Conservation (phyloP, 2,113 vertebrate genomes). For the Alectura lathami region DNA sequence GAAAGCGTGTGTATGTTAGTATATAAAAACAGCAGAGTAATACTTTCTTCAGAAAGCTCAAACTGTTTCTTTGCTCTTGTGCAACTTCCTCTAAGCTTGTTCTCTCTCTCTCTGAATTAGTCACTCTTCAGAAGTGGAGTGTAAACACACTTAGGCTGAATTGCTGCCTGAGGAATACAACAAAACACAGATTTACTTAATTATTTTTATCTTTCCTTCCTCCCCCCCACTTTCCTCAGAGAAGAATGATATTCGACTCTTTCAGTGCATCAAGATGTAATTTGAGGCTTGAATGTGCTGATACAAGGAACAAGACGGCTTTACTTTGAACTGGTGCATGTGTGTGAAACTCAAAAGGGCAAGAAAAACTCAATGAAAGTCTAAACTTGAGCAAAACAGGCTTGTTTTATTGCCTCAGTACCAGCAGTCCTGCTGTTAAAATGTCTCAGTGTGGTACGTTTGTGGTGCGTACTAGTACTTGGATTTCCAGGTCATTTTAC, state of each 20-base stretch:
- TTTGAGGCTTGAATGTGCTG: background rate
- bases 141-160: background rate
- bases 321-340: background rate
- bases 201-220: background rate
- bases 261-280: background rate
- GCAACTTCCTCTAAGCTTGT: constrained; percentile 15
- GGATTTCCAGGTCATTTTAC: background rate
- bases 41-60: background rate
- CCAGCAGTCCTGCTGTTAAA: background rate
- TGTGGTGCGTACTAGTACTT: background rate
- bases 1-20: background rate
- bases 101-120: background rate
- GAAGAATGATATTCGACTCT: background rate
- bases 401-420: background rate
- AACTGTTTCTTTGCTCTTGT: constrained; percentile 16
- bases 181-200: background rate
- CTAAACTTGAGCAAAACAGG: background rate
- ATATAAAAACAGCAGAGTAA: background rate
- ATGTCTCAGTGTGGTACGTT: background rate
- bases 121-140: constrained; percentile 20
- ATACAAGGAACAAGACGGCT: background rate
- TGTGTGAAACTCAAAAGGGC: background rate
- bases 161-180: background rate
- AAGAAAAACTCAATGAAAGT: background rate
- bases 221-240: background rate